Conservation (phyloP, 2,113 vertebrate species). For the Tricholaema leucomelas region DNA sequence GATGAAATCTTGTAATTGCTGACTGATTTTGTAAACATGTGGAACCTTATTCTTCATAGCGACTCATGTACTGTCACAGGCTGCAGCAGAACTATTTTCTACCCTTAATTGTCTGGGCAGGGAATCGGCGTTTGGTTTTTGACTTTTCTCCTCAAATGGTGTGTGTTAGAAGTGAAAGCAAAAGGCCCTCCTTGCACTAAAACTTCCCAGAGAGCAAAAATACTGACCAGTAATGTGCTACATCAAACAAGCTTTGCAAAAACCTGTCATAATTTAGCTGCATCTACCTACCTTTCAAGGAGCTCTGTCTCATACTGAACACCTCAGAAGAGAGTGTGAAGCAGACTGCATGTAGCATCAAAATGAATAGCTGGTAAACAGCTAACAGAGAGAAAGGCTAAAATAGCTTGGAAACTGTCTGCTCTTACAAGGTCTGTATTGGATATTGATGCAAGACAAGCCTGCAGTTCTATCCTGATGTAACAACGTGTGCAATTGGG, state of each 20-base stretch:
- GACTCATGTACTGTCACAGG: not conserved
- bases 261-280: not conserved
- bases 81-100: not conserved
- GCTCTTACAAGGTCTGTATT: not conserved
- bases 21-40: not conserved
- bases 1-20: not conserved
- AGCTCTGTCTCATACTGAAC: not conserved
- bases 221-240: not conserved
- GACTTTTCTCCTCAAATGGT: not conserved
- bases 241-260: not conserved
- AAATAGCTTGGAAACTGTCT: not conserved
- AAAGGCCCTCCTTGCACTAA: not conserved
- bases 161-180: not conserved
- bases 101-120: not conserved
- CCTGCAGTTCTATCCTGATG: not conserved
- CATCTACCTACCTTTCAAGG: not conserved
- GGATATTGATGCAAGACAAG: not conserved
- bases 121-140: not conserved
- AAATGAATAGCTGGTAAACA: not conserved
- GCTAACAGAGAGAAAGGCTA: not conserved
- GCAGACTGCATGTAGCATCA: not conserved
- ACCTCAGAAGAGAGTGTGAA: not conserved
- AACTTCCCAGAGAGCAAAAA: not conserved
- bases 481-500: accelerated
- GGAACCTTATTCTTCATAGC: not conserved